These are phyloP conservation scores for Patella pellucida DNA, from an alignment of 2,888 invertebrate species.

Conservation along the genomic window DNA sequence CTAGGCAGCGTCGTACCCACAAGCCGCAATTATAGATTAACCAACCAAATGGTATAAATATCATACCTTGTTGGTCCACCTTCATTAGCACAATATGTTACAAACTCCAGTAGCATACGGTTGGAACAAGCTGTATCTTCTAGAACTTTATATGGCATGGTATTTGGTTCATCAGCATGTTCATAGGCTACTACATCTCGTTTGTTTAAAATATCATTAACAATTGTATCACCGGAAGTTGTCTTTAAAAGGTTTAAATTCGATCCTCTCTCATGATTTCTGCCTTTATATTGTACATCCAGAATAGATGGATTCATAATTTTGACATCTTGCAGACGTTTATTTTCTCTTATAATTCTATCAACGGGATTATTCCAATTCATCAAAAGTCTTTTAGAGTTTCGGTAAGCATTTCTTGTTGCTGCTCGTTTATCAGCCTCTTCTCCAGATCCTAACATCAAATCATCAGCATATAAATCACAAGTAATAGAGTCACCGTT, in stretches of 20 bases:
- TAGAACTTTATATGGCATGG: not conserved
- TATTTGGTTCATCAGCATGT: not conserved
- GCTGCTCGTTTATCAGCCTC: not conserved
- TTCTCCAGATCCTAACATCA: not conserved
- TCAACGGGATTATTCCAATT: constrained; percentile 1
- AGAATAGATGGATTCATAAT: not conserved
- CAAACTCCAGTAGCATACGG: not conserved
- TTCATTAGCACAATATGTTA: not conserved
- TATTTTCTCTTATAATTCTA: not conserved
- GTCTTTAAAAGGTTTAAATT: not conserved
- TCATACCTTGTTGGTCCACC: not conserved
- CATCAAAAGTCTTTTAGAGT: not conserved
- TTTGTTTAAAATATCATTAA: not conserved
- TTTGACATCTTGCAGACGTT: constrained; percentile 1
- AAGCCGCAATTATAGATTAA: no score
- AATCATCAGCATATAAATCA: not conserved
- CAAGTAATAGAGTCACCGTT: not conserved
- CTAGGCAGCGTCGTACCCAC: no score
- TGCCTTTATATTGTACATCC: not conserved
- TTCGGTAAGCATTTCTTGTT: not conserved
- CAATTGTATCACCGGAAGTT: not conserved
- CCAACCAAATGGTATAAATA: no score
- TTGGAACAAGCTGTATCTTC: constrained; percentile 7
- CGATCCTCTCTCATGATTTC: not conserved
- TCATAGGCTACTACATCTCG: not conserved